Evolutionary conservation across 2,113 vertebrate genomes (phyloP), one percentile per base, ranked within the genome.

Genomic region (human (Homo sapiens)): DNA sequence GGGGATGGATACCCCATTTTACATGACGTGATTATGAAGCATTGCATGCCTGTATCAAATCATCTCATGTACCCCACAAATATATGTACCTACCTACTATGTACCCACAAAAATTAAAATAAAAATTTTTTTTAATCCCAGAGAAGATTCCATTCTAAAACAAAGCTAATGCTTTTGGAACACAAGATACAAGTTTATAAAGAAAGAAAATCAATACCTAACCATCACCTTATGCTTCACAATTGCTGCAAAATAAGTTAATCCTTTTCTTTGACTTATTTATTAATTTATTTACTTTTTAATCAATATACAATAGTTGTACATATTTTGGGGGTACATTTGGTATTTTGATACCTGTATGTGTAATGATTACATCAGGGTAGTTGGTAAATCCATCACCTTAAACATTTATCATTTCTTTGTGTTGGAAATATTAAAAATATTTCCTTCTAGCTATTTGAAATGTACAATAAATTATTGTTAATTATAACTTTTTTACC

Each of bases 171-270:
- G 73, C 23, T 75, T 94, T 90, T 94, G 61, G 40, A 88, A 81
- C 38, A 79, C 30, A 94, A 87, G 45, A 30, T 12, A 68, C 13
- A 30, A 18, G 30, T 87, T 96, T 81, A 81, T 82, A 52, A 94
- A 81, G 78, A 90, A 92, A 92, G 55, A 93, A 97, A 97, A 97
- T 91, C 57, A 94, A 84, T 89, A 88, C 2, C 85, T 95, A 95
- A 94, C 95, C 86, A 97, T 94, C 84, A 93, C 32, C 64, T 94
- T 40, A 52, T 68, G 52, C 32, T 88, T 73, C 8, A 25, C 57
- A 38, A 72, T 89, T 50, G 38, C 57, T 95, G 91, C 90, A 96
- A 87, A 95, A 43, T 90, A 93, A 89, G 50, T 94, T 84, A 92
- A 81, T 83, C 55, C 75, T 92, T 93, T 76, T 45, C 13, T 30